phyloP scores from a whole-genome alignment of 2,113 vertebrate genomes.

The Catharus fuscescens region DNA sequence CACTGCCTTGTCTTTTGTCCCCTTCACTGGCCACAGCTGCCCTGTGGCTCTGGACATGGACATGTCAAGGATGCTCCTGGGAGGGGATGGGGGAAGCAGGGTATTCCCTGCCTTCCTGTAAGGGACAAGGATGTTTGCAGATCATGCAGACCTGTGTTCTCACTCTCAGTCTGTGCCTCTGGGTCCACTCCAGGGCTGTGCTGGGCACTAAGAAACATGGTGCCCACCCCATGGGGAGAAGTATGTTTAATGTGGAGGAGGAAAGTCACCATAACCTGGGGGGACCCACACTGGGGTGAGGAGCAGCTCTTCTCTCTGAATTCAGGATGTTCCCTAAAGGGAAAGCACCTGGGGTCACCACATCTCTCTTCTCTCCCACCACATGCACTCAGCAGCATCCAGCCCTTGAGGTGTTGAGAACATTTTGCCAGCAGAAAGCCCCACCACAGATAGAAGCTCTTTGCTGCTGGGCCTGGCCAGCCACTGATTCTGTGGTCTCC shows the following conservation, averaged over 20 bases:
- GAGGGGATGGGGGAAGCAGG: not conserved
- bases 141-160: not conserved
- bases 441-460: rapidly evolving
- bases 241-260: not conserved
- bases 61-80: rapidly evolving
- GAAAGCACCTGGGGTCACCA: not conserved
- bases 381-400: not conserved
- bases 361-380: not conserved
- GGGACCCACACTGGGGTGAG: rapidly evolving
- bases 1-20: not conserved
- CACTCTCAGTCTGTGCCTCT: not conserved
- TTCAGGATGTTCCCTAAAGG: not conserved
- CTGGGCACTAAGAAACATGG: not conserved
- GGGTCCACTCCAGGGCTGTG: not conserved
- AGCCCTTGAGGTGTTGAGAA: rapidly evolving
- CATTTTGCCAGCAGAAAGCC: not conserved
- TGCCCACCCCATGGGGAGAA: not conserved
- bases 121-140: not conserved
- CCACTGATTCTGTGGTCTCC: not conserved
- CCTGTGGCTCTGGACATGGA: rapidly evolving
- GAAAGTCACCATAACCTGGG: not conserved
- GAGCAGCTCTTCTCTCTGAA: not conserved
- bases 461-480: not conserved
- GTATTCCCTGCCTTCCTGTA: not conserved
- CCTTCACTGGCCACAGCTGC: rapidly evolving